These are phyloP conservation scores for Mormyrus iriodes DNA, from an alignment of 2,113 vertebrate species.

Conservation along the genomic window DNA sequence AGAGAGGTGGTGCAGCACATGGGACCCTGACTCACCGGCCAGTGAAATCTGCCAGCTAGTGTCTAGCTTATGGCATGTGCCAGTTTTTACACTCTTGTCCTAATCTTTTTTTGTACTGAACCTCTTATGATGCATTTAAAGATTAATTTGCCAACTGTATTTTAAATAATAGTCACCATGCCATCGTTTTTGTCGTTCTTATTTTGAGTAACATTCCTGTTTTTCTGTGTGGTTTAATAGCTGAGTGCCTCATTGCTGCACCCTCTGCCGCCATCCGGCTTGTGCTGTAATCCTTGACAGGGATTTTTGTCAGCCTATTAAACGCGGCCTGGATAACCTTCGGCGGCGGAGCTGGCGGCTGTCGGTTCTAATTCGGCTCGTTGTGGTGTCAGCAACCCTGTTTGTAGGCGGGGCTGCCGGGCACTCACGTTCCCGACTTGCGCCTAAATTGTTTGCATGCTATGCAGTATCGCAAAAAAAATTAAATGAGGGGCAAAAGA, in stretches of 20 bases:
- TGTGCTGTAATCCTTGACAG: neutral
- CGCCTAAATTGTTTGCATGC: neutral
- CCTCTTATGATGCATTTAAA: neutral
- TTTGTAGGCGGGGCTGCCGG: neutral
- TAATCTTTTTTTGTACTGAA: neutral
- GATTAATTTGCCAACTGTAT: neutral
- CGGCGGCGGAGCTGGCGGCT: neutral
- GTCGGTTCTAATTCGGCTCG: neutral
- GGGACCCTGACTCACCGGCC: neutral
- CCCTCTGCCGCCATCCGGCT: too few relatives aligned
- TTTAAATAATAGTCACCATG: neutral
- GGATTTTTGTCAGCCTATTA: conserved; percentile 6
- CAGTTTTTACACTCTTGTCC: neutral
- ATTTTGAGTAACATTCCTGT: neutral
- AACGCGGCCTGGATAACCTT: neutral
- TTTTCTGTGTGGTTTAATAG: neutral
- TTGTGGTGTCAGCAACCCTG: too few relatives aligned
- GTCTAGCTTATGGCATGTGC: neutral
- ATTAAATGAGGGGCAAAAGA: neutral
- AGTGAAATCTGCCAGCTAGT: neutral
- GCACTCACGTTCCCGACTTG: neutral
- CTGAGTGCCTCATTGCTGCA: neutral
- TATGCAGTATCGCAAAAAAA: neutral
- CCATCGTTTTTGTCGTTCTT: neutral
- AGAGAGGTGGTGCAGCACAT: neutral